These are phyloP conservation scores for Cottoperca gobio DNA, from an alignment of 2,797 vertebrate genomes.

Conservation along the genomic window DNA sequence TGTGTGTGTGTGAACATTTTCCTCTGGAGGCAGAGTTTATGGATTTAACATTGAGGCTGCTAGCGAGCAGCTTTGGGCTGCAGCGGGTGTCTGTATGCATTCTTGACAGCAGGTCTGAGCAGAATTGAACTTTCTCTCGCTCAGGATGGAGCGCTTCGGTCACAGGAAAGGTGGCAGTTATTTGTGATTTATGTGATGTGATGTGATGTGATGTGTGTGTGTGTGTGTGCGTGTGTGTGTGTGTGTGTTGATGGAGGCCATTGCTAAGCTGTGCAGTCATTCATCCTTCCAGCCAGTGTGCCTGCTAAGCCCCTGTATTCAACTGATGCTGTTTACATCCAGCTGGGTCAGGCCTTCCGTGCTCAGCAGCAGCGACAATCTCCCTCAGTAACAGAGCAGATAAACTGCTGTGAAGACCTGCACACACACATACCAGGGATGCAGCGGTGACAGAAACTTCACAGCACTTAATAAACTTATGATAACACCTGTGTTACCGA, in stretches of 20 bases:
- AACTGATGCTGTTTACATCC: conserved; percentile 72
- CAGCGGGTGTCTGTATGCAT: conserved; percentile 46
- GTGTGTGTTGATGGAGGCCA: conserved; percentile 47
- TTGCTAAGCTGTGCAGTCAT: conserved; percentile 64
- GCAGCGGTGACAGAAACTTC: too few species aligned
- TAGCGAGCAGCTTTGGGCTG: conserved; percentile 49
- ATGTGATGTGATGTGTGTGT: conserved; percentile 20
- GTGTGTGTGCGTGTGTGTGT: conserved; percentile 35
- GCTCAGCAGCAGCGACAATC: conserved; percentile 25
- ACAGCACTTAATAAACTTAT: too few species aligned
- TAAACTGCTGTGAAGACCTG: conserved; percentile 14
- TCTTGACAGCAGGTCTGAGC: conserved; percentile 51
- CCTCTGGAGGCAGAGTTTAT: conserved; percentile 42
- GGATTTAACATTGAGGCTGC: conserved; percentile 57
- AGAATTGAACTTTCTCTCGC: conserved; percentile 38
- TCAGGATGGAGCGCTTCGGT: conserved; percentile 41
- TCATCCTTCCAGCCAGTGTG: conserved; percentile 56
- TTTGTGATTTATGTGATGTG: conserved; percentile 42
- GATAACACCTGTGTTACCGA: too few species aligned
- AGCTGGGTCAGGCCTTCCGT: conserved; percentile 56
- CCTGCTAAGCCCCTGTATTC: conserved; percentile 59
- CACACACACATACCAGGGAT: background rate
- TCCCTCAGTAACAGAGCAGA: conserved; percentile 32
- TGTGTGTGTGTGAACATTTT: background rate
- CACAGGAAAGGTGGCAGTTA: conserved; percentile 34